Evolutionary conservation across 2,113 vertebrate species (phyloP).

Genomic region (Dolichotis patagonum): DNA sequence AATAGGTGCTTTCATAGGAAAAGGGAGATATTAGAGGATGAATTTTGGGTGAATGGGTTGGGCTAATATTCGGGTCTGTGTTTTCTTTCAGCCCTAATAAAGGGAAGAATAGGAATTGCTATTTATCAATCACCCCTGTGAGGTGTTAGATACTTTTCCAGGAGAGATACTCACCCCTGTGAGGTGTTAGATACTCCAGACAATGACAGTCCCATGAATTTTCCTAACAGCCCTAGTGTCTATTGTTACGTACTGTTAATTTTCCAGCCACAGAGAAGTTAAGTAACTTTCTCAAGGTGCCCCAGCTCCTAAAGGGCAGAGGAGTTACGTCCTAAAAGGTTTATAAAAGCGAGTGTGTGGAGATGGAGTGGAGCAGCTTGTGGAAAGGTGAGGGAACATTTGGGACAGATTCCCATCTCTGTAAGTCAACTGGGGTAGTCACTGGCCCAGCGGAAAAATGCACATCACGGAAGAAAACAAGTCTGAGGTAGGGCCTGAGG

Average conservation of each 20-base stretch:
- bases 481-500: background rate
- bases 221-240: background rate
- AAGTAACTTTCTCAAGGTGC: background rate
- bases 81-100: background rate
- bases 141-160: background rate
- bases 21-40: background rate
- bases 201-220: background rate
- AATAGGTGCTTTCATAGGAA: background rate
- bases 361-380: background rate
- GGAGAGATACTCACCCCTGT: background rate
- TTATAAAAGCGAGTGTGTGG: background rate
- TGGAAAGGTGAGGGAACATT: background rate
- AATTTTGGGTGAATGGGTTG: background rate
- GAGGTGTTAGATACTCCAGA: background rate
- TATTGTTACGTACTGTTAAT: background rate
- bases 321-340: rapidly evolving
- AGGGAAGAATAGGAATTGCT: background rate
- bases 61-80: background rate
- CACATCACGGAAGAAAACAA: background rate
- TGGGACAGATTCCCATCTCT: background rate
- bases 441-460: background rate
- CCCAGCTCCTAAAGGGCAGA: background rate
- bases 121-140: background rate
- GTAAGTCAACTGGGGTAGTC: background rate
- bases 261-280: background rate